Base-by-base conservation (phyloP, 2,888 invertebrate species). In the Ennomos quercinarius region DNA sequence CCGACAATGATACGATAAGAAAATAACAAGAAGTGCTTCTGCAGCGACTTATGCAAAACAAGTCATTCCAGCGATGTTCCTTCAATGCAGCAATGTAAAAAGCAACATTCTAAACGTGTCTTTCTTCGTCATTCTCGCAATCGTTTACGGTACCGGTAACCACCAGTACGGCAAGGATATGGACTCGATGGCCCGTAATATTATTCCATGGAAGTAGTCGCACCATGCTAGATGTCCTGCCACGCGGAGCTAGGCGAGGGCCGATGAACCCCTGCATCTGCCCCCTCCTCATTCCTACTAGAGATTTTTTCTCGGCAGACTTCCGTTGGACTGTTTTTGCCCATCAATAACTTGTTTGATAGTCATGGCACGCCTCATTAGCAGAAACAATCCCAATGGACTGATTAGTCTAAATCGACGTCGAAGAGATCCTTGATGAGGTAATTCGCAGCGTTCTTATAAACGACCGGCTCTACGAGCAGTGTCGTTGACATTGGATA, bases 321-420 rank as follows among this genome's bases (percentile, higher is more conserved):
- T 91, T 91, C 91, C 91, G 91, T 85, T 81, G 81, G 73, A 81
- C 68, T 64, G 81, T 91, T 90, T 90, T 91, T 91, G 78, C 83
- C 80, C 77, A 80, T 82, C 89, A 84, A 87, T 88, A 90, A 87
- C 87, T 86, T 81, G 86, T 77, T 82, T 73, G 85, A 87, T 86
- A 83, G 84, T 81, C 83, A 78, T 85, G 84, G 89, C 86, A 86
- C 86, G 88, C 77, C 82, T 90, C 89, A 89, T 90, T 91, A 89
- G 84, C 82, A 74, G 79, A 84, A 84, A 88, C 83, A 77, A 73
- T 82, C 76, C 69, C 71, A 69, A 53, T 43, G 66, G 73, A 68
- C 73, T 73, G 80, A 81, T 82, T 80, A 74, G 73, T 74, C 73
- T 75, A 69, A 75, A 77, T 80, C 71, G 13, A 13, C 36, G 41